phyloP scores from a whole-genome alignment of 2,113 vertebrate genomes.

The Lynx canadensis region DNA sequence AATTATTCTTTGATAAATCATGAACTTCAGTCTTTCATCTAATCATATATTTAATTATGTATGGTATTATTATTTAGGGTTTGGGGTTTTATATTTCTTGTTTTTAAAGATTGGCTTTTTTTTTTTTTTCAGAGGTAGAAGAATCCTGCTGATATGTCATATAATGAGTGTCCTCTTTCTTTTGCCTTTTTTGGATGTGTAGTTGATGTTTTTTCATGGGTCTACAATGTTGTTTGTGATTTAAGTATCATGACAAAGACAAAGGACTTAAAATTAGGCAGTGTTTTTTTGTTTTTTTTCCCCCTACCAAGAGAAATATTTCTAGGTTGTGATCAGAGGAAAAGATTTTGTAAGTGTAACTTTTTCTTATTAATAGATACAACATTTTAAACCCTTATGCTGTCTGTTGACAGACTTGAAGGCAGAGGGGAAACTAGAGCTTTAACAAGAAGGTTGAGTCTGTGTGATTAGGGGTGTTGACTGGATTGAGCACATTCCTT shows the following conservation, averaged over 20 bases:
- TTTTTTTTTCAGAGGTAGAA: not conserved
- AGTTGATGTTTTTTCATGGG: constrained; percentile 24
- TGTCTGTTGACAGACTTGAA: constrained; percentile 42
- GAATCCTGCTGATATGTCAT: not conserved
- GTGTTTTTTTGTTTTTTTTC: not conserved
- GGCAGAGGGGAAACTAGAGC: not conserved
- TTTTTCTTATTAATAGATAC: not conserved
- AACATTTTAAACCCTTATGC: not conserved
- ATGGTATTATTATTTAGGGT: not conserved
- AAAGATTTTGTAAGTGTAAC: not conserved
- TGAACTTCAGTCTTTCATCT: not conserved
- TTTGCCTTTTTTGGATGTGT: not conserved
- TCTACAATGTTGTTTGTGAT: not conserved
- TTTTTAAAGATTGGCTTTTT: constrained; percentile 48
- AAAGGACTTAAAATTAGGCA: not conserved
- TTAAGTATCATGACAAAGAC: not conserved
- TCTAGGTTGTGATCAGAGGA: not conserved
- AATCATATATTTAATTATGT: not conserved
- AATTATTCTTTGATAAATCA: not conserved
- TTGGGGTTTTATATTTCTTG: not conserved
- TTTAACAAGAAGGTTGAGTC: not conserved
- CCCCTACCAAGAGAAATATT: not conserved
- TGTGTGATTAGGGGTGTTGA: not conserved
- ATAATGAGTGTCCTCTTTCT: not conserved
- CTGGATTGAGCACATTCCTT: constrained; percentile 63